Base-by-base conservation (phyloP, 2,888 invertebrate species). In the Diachrysia chrysitis region DNA sequence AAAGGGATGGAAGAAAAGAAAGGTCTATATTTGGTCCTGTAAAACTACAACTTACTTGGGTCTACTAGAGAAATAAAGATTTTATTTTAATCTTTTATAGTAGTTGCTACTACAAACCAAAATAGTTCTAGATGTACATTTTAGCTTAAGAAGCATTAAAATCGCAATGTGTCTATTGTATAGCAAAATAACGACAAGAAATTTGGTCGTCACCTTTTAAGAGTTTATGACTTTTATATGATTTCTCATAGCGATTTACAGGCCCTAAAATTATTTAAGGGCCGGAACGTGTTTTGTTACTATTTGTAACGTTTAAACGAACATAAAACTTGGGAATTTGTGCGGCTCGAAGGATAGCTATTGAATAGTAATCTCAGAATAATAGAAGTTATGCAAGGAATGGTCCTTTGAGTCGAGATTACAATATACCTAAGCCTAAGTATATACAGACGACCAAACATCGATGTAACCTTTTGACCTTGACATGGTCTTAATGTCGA, bases 321-420 rank as follows among this genome's bases (percentile, higher is more conserved):
- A 62, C 79, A 79, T 79, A 75, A 75, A 75, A 76, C 63, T 35
- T 58, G 32, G 17, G 21, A 56, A 64, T 69, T 64, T 76, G 10
- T 51, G 79, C 70, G 79, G 51, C 56, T 19, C 61, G 61, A 75
- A 19, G 61, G 76, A 75, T 69, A 75, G 69, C 35, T 61, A 75
- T 63, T 58, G 35, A 69, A 79, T 58, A 23, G 37, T 21, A 72
- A 60, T 68, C 54, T 60, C 16, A 42, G 63, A 76, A 42, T 73
- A 74, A 59, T 68, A 55, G 54, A 48, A 59, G 42, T 25, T 29
- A 46, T 51, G 42, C 58, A 42, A 5, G 69, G 25, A 69, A 61
- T 35, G 63, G 56, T 54, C 42, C 48, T 73, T 73, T 67, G 53
- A 72, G 51, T 10, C 14, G 35, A 37, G 21, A 58, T 58, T 58